These are phyloP conservation scores for Thaumetopoea pityocampa DNA, from an alignment of 1,140 invertebrate genomes.

Conservation along the genomic window DNA sequence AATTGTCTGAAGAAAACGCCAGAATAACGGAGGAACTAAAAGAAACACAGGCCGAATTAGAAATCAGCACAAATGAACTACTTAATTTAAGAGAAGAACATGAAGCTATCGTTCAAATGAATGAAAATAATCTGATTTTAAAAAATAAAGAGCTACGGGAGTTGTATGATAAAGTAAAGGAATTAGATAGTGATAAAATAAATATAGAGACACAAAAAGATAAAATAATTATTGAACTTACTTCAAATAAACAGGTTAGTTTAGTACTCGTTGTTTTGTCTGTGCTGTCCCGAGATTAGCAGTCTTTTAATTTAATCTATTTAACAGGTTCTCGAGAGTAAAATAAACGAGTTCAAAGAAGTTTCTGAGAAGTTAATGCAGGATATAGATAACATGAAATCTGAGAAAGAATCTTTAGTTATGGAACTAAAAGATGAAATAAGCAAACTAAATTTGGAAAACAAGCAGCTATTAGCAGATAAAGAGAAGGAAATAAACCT, in stretches of 20 bases:
- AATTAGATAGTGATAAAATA: conserved; percentile 30
- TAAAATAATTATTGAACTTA: conserved; percentile 22
- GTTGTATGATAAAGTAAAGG: conserved; percentile 32
- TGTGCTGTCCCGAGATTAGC: conserved; percentile 19
- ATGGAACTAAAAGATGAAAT: conserved; percentile 52
- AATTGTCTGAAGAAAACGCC: conserved; percentile 29
- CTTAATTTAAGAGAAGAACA: conserved; percentile 40
- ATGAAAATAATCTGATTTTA: conserved; percentile 33
- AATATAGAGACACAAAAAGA: conserved; percentile 33
- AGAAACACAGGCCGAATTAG: conserved; percentile 44
- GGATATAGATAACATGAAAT: conserved; percentile 25
- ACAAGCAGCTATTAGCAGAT: conserved; percentile 53
- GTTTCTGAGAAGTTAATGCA: conserved; percentile 26
- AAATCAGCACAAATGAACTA: conserved; percentile 46
- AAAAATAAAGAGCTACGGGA: conserved; percentile 43
- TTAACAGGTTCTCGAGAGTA: conserved; percentile 46
- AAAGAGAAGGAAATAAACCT: conserved; percentile 47
- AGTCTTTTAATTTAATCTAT: conserved; percentile 18
- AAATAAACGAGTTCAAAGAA: conserved; percentile 33
- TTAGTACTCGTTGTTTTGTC: conserved; percentile 11
- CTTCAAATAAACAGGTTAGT: conserved; percentile 53
- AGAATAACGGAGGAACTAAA: conserved; percentile 36
- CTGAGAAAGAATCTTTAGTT: conserved; percentile 37
- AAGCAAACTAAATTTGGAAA: conserved; percentile 55
- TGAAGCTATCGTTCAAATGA: conserved; percentile 27